Conservation (phyloP, 1,140 invertebrate species). For the Hetaerina americana region DNA sequence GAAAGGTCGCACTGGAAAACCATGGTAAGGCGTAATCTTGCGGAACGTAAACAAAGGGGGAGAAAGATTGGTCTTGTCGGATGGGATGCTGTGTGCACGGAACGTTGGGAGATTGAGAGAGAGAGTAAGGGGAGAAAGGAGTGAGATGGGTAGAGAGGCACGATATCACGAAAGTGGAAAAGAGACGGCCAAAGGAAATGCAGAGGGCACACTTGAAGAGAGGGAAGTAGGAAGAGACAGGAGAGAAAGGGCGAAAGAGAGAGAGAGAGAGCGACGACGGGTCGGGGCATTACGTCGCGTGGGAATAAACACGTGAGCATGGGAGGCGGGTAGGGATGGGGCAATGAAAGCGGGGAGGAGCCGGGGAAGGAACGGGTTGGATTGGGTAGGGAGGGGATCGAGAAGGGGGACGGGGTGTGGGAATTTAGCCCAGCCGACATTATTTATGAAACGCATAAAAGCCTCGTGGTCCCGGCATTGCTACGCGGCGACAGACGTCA, state of each 20-base stretch:
- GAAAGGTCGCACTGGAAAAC: too few relatives aligned
- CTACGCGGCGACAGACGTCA: not conserved
- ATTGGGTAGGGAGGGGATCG: not conserved
- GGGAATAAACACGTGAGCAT: not conserved
- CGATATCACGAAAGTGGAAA: too few relatives aligned
- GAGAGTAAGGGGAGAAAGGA: too few relatives aligned
- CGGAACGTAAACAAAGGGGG: too few relatives aligned
- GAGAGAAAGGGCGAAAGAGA: not conserved
- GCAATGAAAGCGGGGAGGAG: not conserved
- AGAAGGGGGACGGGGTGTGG: not conserved
- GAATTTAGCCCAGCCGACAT: not conserved
- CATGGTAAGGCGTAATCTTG: too few relatives aligned
- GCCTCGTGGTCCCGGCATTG: not conserved
- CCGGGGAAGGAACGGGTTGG: not conserved
- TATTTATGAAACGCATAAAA: conserved; percentile 1
- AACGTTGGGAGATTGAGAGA: too few relatives aligned
- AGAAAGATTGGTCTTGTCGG: too few relatives aligned
- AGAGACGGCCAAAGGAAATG: not conserved
- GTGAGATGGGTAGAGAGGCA: too few relatives aligned
- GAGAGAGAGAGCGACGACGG: not conserved
- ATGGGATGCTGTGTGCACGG: too few relatives aligned
- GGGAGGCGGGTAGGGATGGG: not conserved
- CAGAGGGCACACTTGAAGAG: not conserved
- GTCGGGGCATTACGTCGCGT: not conserved
- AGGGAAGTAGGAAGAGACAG: not conserved